Evolutionary conservation across 2,797 vertebrate genomes (phyloP), one percentile per base, ranked within the genome.

Genomic region (Toxotes lorentzi): DNA sequence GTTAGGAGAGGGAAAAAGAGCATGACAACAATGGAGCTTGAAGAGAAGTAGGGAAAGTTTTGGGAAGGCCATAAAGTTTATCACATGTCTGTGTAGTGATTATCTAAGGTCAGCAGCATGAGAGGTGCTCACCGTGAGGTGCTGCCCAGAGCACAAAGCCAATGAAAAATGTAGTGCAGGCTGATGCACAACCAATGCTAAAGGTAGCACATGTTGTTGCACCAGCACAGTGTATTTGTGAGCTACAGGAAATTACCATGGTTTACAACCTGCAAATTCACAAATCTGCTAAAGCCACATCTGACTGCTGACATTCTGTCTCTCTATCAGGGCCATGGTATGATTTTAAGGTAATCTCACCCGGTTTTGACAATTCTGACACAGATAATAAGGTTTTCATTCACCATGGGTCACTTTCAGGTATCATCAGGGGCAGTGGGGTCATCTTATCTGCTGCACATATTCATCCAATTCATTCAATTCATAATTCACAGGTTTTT

Each of bases 21-120:
- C 56, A 21, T 7, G 35, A 57, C 30, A 66, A 45, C 70, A 60
- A 53, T 43, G 23, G 51, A 41, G 57, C 71, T 63, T 40, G 0
- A 69, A 57, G 70, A 83, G 21, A 67, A 71, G 24, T 12, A 35
- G 16, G 23, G 68, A 10, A 78, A 64, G 32, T 64, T 79, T 64
- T 30, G 17, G 51, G 10, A 70, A 66, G 69, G 32, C 70, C n/a
- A 27, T 34, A 35, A 73, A 76, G 68, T 62, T 63, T 8, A 27
- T 56, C 34, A 50, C 34, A 32, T 63, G 21, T 61, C 47, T 54
- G 53, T 63, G 19, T 34, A 54, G 59, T 19, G 14, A 61, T 16
- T 32, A 57, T 72, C 58, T 58, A 43, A 70, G 0, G 16, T 45
- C 13, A 63, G 51, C 4, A 21, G 45, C 38, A 45, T 24, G 30